Base-by-base conservation (phyloP, 64 coral and sea anemone genomes). In the Montipora sp. region DNA sequence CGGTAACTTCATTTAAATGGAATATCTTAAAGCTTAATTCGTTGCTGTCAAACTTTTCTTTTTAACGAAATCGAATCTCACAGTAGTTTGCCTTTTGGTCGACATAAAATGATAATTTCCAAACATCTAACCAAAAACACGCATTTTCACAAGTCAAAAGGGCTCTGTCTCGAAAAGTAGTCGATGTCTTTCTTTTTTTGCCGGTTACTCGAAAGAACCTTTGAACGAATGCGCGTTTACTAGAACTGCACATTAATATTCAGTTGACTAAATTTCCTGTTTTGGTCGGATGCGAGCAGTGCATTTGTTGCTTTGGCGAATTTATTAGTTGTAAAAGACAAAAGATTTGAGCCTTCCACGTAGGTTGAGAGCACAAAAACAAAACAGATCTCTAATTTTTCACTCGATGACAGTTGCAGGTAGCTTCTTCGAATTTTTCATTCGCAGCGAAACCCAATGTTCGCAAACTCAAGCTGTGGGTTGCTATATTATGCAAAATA, bases 401-500 rank as follows among this genome's bases (percentile, higher is more conserved):
- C 51, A 77, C 60, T 43, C 71, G 50, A 73, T 53, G 47, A 72
- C 24, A 72, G 19, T 75, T 44, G 63, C 83, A 22, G 81, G 57
- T 68, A 15, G 24, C 10, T 90, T 22, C 84, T 84, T 59, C 15
- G 57, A 63, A 79, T 77, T 45, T 83, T 84, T 72, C 75, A 76
- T 73, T 84, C 71, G 44, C 47, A 50, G 8, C 71, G 46, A 76
- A 76, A 69, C 87, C 5, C 58, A 68, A 59, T 65, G 75, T 67
- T 75, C 12, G 1, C 8, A 16, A 65, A 10, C 47, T 59, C 91
- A 90, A 53, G 91, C 88, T 87, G 92, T 18, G 92, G 57, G n/a
- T 1, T 5, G 83, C 88, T 91, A 80, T 80, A 98, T 98, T 98
- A 98, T 98, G 92, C 92, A 94, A 97, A 97, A 88, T 19, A 75